Evolutionary conservation across 2,113 vertebrate genomes (phyloP).

Genomic region (Cisticola juncidis): DNA sequence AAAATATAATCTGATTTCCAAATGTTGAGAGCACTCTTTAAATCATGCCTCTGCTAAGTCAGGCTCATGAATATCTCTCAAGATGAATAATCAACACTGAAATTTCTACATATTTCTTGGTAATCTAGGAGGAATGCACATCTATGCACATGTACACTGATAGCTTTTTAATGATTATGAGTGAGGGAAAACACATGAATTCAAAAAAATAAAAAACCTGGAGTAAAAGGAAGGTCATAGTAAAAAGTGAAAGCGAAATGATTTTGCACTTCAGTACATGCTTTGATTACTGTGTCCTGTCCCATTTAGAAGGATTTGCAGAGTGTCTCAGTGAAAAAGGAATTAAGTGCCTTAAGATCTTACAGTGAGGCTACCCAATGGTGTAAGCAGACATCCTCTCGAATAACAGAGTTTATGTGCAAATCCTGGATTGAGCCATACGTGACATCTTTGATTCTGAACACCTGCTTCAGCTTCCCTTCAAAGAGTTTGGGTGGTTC

Average conservation of each 20-base stretch:
- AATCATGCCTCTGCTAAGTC: neutral
- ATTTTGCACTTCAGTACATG: neutral
- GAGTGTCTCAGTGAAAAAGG: neutral
- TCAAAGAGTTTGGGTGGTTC: neutral
- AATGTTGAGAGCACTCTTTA: neutral
- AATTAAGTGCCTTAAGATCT: constrained; percentile 2
- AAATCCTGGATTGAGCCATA: neutral
- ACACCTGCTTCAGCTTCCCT: neutral
- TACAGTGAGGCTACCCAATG: neutral
- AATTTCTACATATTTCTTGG: neutral
- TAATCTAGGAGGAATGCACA: neutral
- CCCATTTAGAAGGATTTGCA: neutral
- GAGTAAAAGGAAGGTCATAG: neutral
- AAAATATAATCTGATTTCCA: neutral
- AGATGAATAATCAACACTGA: neutral
- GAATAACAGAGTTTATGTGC: neutral
- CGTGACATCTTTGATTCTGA: neutral
- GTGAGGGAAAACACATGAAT: neutral
- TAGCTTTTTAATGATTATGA: neutral
- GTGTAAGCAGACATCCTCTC: neutral
- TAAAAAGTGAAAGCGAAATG: neutral
- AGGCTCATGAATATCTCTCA: neutral
- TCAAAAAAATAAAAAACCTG: neutral
- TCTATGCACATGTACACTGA: neutral
- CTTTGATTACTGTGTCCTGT: neutral